Conservation (phyloP, 1,140 invertebrate species). For the roundworm (Caenorhabditis elegans) region DNA sequence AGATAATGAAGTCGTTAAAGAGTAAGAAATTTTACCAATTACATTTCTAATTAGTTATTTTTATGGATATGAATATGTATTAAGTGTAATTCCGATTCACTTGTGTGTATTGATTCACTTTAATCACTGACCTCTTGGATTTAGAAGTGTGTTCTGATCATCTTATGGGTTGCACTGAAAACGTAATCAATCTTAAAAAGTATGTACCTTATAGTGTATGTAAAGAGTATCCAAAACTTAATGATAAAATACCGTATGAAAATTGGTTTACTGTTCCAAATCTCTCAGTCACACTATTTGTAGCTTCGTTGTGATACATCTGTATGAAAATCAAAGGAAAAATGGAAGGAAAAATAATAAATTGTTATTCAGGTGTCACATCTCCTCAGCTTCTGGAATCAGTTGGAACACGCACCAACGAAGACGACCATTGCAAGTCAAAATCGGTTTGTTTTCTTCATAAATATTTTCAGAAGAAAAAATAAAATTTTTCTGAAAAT, state of each 20-base stretch:
- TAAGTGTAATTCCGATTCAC: not conserved
- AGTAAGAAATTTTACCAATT: not conserved
- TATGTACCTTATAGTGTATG: too few species aligned
- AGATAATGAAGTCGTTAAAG: conserved; percentile 31
- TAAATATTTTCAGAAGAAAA: not conserved
- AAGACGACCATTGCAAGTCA: conserved; percentile 62
- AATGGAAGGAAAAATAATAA: not conserved
- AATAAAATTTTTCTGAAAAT: not conserved
- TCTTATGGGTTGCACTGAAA: too few species aligned
- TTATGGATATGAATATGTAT: conserved; percentile 21
- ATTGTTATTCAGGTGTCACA: conserved; percentile 51
- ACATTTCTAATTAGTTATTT: not conserved
- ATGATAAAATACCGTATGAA: too few species aligned
- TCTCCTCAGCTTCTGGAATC: conserved; percentile 62
- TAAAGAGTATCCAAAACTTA: too few species aligned
- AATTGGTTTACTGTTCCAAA: too few species aligned
- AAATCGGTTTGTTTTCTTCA: conserved; percentile 21
- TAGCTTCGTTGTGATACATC: not conserved
- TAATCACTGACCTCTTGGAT: not conserved
- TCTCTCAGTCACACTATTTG: not conserved
- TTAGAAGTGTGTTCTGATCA: conserved; percentile 12
- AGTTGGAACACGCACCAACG: conserved; percentile 58
- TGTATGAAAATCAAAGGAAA: too few species aligned
- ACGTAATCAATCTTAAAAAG: too few species aligned
- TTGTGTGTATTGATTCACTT: not conserved